Evolutionary conservation across 2,113 vertebrate genomes (phyloP), one percentile per base, ranked within the genome.

Genomic region (Lanius collurio): DNA sequence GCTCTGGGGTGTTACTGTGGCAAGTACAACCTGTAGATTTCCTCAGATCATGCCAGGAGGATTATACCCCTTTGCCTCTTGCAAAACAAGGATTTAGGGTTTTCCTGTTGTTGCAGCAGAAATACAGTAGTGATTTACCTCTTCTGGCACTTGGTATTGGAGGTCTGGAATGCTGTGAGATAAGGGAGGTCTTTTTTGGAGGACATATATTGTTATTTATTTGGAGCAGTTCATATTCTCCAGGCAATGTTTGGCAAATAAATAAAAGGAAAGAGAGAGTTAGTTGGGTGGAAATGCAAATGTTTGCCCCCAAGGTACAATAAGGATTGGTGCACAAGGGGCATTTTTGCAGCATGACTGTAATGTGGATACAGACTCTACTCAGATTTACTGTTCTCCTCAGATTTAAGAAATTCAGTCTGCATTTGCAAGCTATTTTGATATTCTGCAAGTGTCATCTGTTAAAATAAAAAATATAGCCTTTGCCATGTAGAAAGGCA

Each of bases 301-400:
- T 46, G 5, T 79, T 41, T 91, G 70, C 53, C 81, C 87, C 59
- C 7, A 4, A 46, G 67, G 30, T 83, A 20, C 22, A 30, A 28
- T 24, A 47, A 33, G 19, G 71, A 37, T 44, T 50, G 64, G 44
- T 78, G 76, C 64, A 42, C 22, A 50, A 50, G 42, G 41, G 75
- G n/a, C 47, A 24, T 89, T 96, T 94, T 91, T 94, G 53, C 63
- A 73, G 70, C 70, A 28, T 50, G 49, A 89, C 37, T 28, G 49
- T n/a, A 46, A 33, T 60, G 69, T 88, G 87, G 83, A 18, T 65
- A 50, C 50, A 77, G 75, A 6, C 42, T 82, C 24, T 31, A 11
- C 64, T 85, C 24, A 90, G 90, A 79, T 95, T 91, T 93, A 85
- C 87, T 76, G 62, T 79, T 91, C 81, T 59, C 30, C 20, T 42